These are phyloP conservation scores for Vireo altiloquus DNA, from an alignment of 2,113 vertebrate genomes.

Conservation along the genomic window DNA sequence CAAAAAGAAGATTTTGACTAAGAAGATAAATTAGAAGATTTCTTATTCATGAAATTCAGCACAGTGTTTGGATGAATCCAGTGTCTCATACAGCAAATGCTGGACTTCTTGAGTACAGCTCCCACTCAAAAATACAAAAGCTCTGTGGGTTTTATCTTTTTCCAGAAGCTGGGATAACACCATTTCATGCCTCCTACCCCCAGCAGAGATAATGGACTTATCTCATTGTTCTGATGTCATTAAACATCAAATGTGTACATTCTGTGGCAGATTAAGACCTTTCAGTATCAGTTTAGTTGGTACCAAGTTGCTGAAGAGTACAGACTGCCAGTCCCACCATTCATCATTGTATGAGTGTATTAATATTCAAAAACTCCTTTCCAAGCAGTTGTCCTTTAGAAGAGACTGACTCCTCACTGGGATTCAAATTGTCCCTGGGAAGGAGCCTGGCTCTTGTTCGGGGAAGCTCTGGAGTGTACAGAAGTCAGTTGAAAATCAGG, in stretches of 20 bases:
- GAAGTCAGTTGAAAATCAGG: slow-evolving; percentile 24
- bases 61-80: not conserved
- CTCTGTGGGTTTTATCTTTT: not conserved
- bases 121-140: not conserved
- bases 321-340: not conserved
- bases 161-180: not conserved
- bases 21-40: not conserved
- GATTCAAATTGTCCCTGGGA: not conserved
- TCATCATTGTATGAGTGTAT: not conserved
- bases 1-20: not conserved
- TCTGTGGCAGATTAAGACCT: not conserved
- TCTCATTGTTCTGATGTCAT: not conserved
- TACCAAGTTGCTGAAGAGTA: not conserved
- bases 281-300: not conserved
- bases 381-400: slow-evolving; percentile 9
- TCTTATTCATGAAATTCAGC: not conserved
- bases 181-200: not conserved
- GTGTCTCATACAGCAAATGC: not conserved
- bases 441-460: not conserved
- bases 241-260: not conserved
- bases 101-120: not conserved
- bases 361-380: slow-evolving; percentile 16
- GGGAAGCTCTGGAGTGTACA: not conserved
- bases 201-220: not conserved
- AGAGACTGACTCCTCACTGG: not conserved